Percentiles rank a stretch among this genome's conserved stretches.
Evolutionary conservation across 64 coral and sea anemone species (phyloP).

Genomic region (Montipora sp.): DNA sequence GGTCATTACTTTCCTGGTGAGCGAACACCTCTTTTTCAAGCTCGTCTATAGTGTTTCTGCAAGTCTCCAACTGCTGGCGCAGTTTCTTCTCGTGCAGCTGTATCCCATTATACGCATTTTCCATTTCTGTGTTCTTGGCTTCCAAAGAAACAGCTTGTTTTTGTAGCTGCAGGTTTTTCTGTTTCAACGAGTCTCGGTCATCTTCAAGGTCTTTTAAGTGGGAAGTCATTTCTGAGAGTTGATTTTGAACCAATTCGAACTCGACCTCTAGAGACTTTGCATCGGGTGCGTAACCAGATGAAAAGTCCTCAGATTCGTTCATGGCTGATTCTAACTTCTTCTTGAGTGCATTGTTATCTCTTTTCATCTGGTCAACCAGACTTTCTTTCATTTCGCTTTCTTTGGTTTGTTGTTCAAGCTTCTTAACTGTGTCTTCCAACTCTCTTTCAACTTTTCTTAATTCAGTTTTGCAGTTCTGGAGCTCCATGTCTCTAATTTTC

Average conservation of each 20-base stretch:
- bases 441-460: conserved; percentile 55
- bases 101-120: conserved; percentile 57
- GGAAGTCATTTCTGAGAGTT: conserved; percentile 42
- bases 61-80: conserved; percentile 37
- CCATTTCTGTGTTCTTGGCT: conserved; percentile 72
- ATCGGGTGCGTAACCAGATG: conserved; percentile 23
- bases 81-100: conserved; percentile 76
- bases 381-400: conserved; percentile 57
- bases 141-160: conserved; percentile 75
- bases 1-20: conserved; percentile 56
- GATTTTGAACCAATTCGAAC: conserved; percentile 63
- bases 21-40: conserved; percentile 69
- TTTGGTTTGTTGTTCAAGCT: conserved; percentile 64
- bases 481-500: conserved; percentile 51
- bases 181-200: conserved; percentile 63
- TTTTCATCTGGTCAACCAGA: conserved; percentile 72
- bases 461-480: conserved; percentile 47
- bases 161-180: conserved; percentile 81
- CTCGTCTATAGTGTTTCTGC: conserved; percentile 53
- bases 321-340: conserved; percentile 61
- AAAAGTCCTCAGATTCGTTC: conserved; percentile 40
- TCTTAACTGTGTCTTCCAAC: conserved; percentile 50
- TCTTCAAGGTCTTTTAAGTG: conserved; percentile 59
- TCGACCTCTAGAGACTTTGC: conserved; percentile 41
- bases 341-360: conserved; percentile 76